Evolutionary conservation across 2,888 invertebrate genomes (phyloP).

Genomic region (Drosophila emarginata): DNA sequence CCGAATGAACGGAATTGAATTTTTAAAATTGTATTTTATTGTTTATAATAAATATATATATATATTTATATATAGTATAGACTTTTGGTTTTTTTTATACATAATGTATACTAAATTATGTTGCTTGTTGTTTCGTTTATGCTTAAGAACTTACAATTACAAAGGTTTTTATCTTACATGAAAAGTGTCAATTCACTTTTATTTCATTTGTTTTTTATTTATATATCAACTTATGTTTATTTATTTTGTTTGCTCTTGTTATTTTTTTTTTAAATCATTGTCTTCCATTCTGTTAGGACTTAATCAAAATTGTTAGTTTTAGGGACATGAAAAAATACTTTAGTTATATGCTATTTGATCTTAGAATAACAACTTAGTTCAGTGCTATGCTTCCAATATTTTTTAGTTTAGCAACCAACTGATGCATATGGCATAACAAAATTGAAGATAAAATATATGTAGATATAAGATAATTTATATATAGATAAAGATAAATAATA

Average conservation of each 20-base stretch:
- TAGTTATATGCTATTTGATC: constrained; percentile 34
- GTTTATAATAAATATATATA: constrained; percentile 71
- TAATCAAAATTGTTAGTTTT: constrained; percentile 34
- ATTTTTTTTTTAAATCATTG: constrained; percentile 59
- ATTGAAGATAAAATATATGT: constrained; percentile 48
- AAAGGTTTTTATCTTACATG: constrained; percentile 58
- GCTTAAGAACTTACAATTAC: constrained; percentile 54
- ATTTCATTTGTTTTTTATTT: background rate
- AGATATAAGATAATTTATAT: constrained; percentile 10
- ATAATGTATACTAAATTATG: constrained; percentile 63
- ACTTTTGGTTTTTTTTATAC: constrained; percentile 60
- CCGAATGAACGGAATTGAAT: constrained; percentile 52
- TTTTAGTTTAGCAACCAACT: constrained; percentile 27
- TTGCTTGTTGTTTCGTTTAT: constrained; percentile 58
- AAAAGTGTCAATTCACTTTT: constrained; percentile 28
- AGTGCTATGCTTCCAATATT: constrained; percentile 64
- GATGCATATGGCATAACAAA: constrained; percentile 62
- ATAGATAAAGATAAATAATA: constrained; percentile 28
- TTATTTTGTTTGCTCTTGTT: constrained; percentile 21
- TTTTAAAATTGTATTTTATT: constrained; percentile 73
- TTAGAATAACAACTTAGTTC: constrained; percentile 57
- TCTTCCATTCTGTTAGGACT: constrained; percentile 53
- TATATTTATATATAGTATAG: constrained; percentile 47
- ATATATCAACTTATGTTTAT: constrained; percentile 22
- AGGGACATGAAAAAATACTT: constrained; percentile 62